These are phyloP conservation scores for Synergus gifuensis DNA, from an alignment of 2,888 invertebrate species.

Conservation along the genomic window DNA sequence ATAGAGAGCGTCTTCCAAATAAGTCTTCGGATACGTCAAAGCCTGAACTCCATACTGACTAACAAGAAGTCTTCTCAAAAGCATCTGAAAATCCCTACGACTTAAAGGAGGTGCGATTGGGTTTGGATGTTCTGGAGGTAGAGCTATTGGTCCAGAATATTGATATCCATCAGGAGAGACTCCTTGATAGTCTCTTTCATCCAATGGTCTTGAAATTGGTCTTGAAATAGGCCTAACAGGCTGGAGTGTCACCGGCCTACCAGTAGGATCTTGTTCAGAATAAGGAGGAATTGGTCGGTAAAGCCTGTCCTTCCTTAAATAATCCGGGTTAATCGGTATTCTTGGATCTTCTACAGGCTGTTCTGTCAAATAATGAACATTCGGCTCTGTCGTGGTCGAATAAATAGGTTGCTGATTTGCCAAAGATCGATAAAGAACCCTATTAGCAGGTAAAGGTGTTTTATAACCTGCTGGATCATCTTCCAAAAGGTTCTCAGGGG, in stretches of 20 bases:
- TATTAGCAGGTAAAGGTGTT: conserved; percentile 60
- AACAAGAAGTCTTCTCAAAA: conserved; percentile 83
- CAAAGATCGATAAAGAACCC: conserved; percentile 65
- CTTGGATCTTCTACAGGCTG: conserved; percentile 64
- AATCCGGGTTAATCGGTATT: conserved; percentile 61
- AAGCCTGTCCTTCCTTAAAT: conserved; percentile 59
- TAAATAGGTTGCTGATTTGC: conserved; percentile 65
- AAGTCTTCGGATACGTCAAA: conserved; percentile 71
- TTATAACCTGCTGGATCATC: conserved; percentile 65
- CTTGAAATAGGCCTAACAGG: conserved; percentile 58
- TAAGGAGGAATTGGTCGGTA: conserved; percentile 60
- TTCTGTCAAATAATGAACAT: conserved; percentile 72
- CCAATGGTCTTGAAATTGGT: conserved; percentile 55
- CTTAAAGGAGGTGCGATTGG: conserved; percentile 85
- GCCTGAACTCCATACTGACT: conserved; percentile 79
- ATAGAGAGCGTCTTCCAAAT: conserved; percentile 74
- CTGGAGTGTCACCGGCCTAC: conserved; percentile 60
- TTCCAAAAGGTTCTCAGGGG: conserved; percentile 60
- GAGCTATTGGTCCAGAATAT: conserved; percentile 62
- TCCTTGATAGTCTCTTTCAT: conserved; percentile 68
- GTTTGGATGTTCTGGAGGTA: conserved; percentile 79
- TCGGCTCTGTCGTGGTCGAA: conserved; percentile 67
- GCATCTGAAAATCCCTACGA: conserved; percentile 84
- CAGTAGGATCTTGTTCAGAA: conserved; percentile 55
- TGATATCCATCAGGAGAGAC: conserved; percentile 66